Evolutionary conservation across 2,888 invertebrate genomes (phyloP).

Genomic region (Epicampocera succincta): DNA sequence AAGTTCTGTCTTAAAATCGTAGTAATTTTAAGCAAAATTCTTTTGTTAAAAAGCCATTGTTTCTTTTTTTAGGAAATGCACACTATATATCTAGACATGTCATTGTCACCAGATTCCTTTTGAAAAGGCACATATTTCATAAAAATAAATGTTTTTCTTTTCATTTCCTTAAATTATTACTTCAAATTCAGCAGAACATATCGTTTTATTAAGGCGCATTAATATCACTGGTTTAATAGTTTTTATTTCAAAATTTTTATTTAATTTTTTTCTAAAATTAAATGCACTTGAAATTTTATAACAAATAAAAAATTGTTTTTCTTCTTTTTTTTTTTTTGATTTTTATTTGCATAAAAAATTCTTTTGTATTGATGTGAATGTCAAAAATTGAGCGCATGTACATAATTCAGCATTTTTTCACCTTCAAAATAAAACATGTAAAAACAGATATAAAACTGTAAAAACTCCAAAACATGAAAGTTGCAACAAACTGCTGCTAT

Average conservation of each 20-base stretch:
- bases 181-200: not conserved
- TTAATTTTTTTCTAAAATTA: constrained; percentile 2
- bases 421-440: not conserved
- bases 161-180: too few species aligned
- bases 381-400: constrained; percentile 52
- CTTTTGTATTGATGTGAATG: constrained; percentile 48
- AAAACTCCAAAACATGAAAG: not conserved
- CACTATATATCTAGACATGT: too few species aligned
- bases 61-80: too few species aligned
- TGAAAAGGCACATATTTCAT: too few species aligned
- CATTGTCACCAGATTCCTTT: too few species aligned
- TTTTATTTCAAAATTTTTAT: not conserved
- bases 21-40: too few species aligned
- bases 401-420: constrained; percentile 58
- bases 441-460: not conserved
- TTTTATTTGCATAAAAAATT: constrained; percentile 32
- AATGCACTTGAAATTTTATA: constrained; percentile 17
- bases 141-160: too few species aligned
- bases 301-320: not conserved
- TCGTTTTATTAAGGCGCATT: constrained; percentile 6
- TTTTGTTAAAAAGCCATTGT: too few species aligned
- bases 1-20: too few species aligned
- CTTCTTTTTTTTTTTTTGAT: too few species aligned
- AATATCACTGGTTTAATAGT: not conserved
- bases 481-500: not conserved